phyloP scores from a whole-genome alignment of 2,888 invertebrate species.

The Crossocerus cetratus region DNA sequence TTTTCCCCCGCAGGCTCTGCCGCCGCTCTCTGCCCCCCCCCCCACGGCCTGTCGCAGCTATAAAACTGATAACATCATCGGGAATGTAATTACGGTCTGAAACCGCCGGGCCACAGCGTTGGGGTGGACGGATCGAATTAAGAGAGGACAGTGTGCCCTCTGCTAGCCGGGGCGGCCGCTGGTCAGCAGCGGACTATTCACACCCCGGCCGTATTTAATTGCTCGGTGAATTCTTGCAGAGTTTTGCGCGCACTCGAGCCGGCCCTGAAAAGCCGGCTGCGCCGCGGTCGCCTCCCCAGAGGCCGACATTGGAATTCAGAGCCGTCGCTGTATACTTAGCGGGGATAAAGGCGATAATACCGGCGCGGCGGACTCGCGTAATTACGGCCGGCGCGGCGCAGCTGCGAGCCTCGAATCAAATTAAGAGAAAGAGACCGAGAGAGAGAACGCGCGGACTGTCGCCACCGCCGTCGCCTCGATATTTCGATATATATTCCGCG shows the following conservation, averaged over 20 bases:
- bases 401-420: constrained; percentile 2
- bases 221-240: neutral
- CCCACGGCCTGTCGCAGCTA: constrained; percentile 50
- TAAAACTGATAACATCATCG: constrained; percentile 74
- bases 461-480: neutral
- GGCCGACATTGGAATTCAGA: too few relatives aligned
- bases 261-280: too few relatives aligned
- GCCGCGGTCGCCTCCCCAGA: too few relatives aligned
- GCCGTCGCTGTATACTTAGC: neutral
- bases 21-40: constrained; percentile 10
- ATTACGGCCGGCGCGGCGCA: constrained; percentile 17
- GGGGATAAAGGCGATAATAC: constrained; percentile 29
- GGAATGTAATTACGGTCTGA: constrained; percentile 70
- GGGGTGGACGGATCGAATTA: constrained; percentile 55
- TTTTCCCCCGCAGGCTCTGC: neutral
- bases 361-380: constrained; percentile 17
- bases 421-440: constrained; percentile 17
- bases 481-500: constrained; percentile 19
- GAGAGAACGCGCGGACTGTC: constrained; percentile 18
- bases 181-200: constrained; percentile 43
- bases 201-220: constrained; percentile 21
- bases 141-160: constrained; percentile 52
- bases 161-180: constrained; percentile 14
- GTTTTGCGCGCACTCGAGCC: neutral
- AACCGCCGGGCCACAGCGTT: constrained; percentile 34